Evolutionary conservation across 2,888 invertebrate species (phyloP).

Genomic region (Pinctada fucata): DNA sequence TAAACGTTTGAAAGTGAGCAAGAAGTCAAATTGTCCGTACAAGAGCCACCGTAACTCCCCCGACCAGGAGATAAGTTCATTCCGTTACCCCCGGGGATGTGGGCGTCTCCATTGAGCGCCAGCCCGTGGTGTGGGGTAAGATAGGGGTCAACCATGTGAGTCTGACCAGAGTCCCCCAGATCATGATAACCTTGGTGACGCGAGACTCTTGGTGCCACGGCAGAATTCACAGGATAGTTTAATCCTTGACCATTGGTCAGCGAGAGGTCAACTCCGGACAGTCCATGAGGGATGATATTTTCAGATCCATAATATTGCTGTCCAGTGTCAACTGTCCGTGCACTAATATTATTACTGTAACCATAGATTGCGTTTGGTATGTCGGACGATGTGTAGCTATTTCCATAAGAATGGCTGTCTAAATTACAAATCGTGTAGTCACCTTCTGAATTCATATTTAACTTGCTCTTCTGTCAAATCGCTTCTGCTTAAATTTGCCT

Average conservation of each 20-base stretch:
- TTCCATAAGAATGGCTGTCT: conserved; percentile 72
- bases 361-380: conserved; percentile 60
- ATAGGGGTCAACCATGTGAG: conserved; percentile 55
- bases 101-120: conserved; percentile 37
- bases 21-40: conserved; percentile 56
- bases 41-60: conserved; percentile 53
- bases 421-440: conserved; percentile 76
- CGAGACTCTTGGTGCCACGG: conserved; percentile 54
- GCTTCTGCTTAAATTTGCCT: conserved; percentile 64
- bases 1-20: conserved; percentile 61
- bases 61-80: conserved; percentile 54
- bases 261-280: conserved; percentile 55
- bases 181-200: conserved; percentile 49
- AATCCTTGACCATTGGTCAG: conserved; percentile 56
- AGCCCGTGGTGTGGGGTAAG: conserved; percentile 40
- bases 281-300: conserved; percentile 46
- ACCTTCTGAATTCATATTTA: conserved; percentile 71
- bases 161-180: conserved; percentile 48
- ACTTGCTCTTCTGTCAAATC: conserved; percentile 56
- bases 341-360: conserved; percentile 60
- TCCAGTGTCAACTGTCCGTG: conserved; percentile 65
- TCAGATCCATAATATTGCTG: conserved; percentile 64
- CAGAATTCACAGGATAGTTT: conserved; percentile 47
- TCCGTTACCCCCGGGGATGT: conserved; percentile 47
- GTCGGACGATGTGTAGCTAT: conserved; percentile 59